Base-by-base conservation (phyloP, 2,888 invertebrate genomes). In the Operophtera brumata region DNA sequence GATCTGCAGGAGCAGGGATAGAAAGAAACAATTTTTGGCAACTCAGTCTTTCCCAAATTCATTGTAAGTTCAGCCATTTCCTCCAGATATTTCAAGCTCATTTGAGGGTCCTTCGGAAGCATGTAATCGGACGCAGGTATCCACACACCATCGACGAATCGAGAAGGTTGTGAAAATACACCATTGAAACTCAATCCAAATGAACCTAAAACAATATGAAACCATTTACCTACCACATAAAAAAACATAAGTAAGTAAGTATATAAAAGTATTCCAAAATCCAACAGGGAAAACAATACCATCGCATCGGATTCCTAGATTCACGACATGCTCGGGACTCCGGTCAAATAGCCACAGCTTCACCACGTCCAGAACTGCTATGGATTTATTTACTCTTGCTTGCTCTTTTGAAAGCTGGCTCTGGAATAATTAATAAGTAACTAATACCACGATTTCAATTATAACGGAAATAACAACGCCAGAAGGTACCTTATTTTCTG, bases 101-200 rank as follows among this genome's bases (percentile, higher is more conserved):
- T 74, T 54, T 83, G 68, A 6, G 77, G 69, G 68, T 88, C 87
- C 67, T 69, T 81, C 2, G 90, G 88, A 52, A 77, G 26, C 49
- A 80, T 61, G 66, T 69, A 89, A 57, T 82, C 69, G 34, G 50
- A 65, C 9, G 85, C 87, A 14, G 92, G 91, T 49, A 60, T 65
- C 92, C 92, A 92, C 60, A 67, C 63, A 14, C 81, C 84, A 47
- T 85, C 67, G 37, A 80, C 66, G 34, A 88, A 76, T 46, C 77
- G 80, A 73, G 82, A 87, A 6, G 93, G 92, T 73, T 93, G 93
- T 0, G 93, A 93, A 78, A 93, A 92, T 41, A 84, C 75, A 7
- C 93, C 83, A 40, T 90, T 79, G 55, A 88, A 80, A 1, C 84
- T 80, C 59, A 93, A 83, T 45, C 90, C 91, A 75, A 92, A 92